A percentile compares a stretch with the other conserved stretches of the same genome.
Conservation (phyloP, 2,113 vertebrate species). For the Regulus satrapa region DNA sequence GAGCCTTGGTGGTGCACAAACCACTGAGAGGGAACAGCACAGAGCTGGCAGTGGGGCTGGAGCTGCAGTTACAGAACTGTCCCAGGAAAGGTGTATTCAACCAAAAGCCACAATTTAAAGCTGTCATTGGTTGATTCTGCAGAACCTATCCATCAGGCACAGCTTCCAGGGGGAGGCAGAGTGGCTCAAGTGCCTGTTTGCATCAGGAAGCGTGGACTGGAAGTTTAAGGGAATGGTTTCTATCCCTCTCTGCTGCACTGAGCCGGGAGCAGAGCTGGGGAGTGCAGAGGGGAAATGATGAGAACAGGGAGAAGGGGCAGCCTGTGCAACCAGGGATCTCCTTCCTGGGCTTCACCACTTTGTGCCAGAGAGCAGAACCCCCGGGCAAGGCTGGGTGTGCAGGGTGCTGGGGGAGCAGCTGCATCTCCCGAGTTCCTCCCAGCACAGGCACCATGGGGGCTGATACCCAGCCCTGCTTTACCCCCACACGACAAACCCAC, state of each 20-base stretch:
- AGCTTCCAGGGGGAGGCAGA: background rate
- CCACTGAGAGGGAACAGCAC: background rate
- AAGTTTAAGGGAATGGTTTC: background rate
- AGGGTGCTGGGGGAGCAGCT: background rate
- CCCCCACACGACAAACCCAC: background rate
- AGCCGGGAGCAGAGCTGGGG: background rate
- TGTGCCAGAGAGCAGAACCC: background rate
- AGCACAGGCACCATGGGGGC: background rate
- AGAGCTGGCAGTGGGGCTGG: background rate
- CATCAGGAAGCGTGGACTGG: background rate
- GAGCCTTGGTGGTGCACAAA: background rate
- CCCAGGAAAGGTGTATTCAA: background rate
- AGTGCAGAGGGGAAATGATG: background rate
- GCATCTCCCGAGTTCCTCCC: accelerated
- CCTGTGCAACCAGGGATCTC: background rate
- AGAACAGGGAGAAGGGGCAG: background rate
- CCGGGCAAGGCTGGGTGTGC: background rate
- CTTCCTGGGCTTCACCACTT: accelerated
- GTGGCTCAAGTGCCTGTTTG: background rate
- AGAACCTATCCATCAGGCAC: background rate
- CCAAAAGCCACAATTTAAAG: background rate
- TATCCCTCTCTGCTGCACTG: background rate
- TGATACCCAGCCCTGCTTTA: background rate
- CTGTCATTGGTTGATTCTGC: background rate
- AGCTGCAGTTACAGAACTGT: background rate